Percentiles rank a stretch among this genome's conserved stretches.
phyloP scores from a whole-genome alignment of 1,140 invertebrate genomes.

The Atta colombica region DNA sequence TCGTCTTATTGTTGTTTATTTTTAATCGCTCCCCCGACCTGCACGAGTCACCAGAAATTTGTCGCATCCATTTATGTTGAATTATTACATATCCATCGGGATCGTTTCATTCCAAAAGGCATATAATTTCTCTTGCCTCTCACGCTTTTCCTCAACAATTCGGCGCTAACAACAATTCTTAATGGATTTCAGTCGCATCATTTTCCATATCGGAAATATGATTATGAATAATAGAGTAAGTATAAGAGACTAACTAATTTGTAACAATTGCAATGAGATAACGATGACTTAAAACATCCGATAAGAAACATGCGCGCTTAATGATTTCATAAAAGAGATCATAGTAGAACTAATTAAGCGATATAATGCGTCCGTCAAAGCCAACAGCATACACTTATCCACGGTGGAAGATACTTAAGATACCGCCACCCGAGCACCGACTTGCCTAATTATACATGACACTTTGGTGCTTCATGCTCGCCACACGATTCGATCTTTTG shows the following conservation, averaged over 20 bases:
- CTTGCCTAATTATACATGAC: constrained; percentile 76
- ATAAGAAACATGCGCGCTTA: constrained; percentile 78
- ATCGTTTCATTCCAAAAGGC: neutral
- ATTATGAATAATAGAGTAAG: constrained; percentile 15
- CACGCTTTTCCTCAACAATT: neutral
- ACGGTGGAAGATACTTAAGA: constrained; percentile 76
- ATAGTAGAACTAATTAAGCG: constrained; percentile 80
- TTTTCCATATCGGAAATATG: constrained; percentile 19
- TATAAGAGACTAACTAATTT: constrained; percentile 60
- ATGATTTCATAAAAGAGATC: constrained; percentile 82
- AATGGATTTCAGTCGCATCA: neutral
- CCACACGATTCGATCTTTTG: neutral
- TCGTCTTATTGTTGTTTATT: too few relatives aligned
- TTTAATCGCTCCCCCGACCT: neutral
- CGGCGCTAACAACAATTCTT: neutral
- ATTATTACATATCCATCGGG: neutral
- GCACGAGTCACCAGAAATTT: neutral
- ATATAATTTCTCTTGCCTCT: neutral
- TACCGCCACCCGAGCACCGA: constrained; percentile 65
- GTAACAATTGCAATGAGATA: constrained; percentile 64
- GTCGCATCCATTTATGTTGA: neutral
- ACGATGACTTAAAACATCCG: constrained; percentile 70
- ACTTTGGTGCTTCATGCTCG: constrained; percentile 51
- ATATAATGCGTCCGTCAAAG: constrained; percentile 79
- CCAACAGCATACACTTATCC: constrained; percentile 75